Base-by-base conservation (phyloP, 1,140 invertebrate species). In the Heliothis virescens region DNA sequence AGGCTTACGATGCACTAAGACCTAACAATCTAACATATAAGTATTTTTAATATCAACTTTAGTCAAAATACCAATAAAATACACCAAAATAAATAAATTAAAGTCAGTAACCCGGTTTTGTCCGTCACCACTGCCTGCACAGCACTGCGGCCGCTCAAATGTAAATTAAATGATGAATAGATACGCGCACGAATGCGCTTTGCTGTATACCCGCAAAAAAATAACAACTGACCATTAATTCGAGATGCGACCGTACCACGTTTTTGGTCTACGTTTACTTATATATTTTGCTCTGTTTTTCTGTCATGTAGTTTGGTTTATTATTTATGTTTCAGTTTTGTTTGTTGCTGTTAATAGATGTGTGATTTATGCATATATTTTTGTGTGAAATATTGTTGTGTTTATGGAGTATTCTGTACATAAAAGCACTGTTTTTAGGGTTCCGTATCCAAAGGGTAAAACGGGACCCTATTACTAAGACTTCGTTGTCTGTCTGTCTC, bases 161-260 rank as follows among this genome's bases (percentile, higher is more conserved):
- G 87, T 88, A 89, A 89, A 90, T 88, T 87, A 88, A 90, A 80
- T 84, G 83, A 84, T 82, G 83, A 82, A 82, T 82, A 82, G 81
- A 82, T 79, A 82, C 79, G 53, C 81, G 72, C 53, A 65, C 77
- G 81, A 84, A 84, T 82, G 77, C 82, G 75, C 76, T 83, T 73
- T 82, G 81, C 53, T 52, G 74, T 65, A 53, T 60, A 74, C 62
- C 29, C 59, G 60, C 59, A 81, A 79, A 81, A 80, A 80, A 80
- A 76, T 62, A 65, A 48, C 59, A 69, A 29, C 16, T 71, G 9
- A 26, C 79, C 77, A 81, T 83, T 83, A 79, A 81, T 83, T 76
- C 77, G 71, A 71, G 71, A 80, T 67, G 59, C 48, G 62, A 3
- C 47, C 18, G 62, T 77, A 71, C 53, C 60, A 50, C 12, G 67